phyloP scores from a whole-genome alignment of 2,113 vertebrate genomes.

The Hirundichthys speculiger region DNA sequence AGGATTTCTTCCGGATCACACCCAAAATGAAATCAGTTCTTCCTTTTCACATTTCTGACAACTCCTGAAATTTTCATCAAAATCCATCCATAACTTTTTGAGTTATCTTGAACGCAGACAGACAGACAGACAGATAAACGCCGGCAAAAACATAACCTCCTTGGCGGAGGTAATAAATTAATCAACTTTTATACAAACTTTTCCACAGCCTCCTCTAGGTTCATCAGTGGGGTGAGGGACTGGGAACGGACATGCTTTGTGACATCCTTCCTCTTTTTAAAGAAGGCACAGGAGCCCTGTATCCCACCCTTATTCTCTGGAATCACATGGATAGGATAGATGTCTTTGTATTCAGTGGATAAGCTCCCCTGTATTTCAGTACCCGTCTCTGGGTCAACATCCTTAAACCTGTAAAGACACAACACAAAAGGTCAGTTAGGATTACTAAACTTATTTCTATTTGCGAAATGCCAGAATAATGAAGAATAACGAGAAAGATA shows the following conservation, averaged over 20 bases:
- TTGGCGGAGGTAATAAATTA: neutral
- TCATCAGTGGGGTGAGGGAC: slow-evolving; percentile 73
- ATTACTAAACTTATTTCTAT: too few relatives aligned
- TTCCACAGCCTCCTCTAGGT: slow-evolving; percentile 80
- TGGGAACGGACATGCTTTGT: slow-evolving; percentile 82
- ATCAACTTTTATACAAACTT: slow-evolving; percentile 64
- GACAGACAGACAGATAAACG: too few relatives aligned
- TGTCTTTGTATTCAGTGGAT: slow-evolving; percentile 71
- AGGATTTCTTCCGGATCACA: too few relatives aligned
- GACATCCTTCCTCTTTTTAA: slow-evolving; percentile 84
- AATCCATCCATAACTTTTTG: too few relatives aligned
- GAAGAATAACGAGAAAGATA: too few relatives aligned
- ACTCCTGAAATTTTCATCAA: too few relatives aligned
- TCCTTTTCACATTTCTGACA: too few relatives aligned
- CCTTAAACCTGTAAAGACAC: slow-evolving; percentile 82
- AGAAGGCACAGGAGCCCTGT: slow-evolving; percentile 90
- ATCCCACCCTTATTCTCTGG: slow-evolving; percentile 86
- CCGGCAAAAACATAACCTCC: too few relatives aligned
- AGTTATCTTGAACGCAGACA: too few relatives aligned
- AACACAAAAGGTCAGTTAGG: neutral
- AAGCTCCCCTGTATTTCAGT: slow-evolving; percentile 68
- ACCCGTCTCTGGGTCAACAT: slow-evolving; percentile 87
- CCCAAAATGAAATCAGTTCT: too few relatives aligned
- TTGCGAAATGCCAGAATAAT: too few relatives aligned
- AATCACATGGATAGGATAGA: slow-evolving; percentile 88